phyloP scores from a whole-genome alignment of 1,140 invertebrate species.

The Calycopis cecrops region DNA sequence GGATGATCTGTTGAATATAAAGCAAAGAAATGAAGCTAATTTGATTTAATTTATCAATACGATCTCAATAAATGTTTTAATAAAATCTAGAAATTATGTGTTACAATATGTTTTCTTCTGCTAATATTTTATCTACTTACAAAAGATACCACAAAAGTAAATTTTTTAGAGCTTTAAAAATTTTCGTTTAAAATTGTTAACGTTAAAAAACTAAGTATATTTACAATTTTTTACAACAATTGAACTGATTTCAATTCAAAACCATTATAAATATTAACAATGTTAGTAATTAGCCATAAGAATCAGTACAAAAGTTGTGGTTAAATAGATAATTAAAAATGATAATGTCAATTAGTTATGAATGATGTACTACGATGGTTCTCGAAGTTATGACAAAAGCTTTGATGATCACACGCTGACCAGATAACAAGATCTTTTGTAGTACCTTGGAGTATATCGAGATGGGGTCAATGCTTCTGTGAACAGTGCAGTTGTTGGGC shows the following conservation, averaged over 20 bases:
- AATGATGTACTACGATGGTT: constrained; percentile 22
- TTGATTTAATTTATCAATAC: constrained; percentile 10
- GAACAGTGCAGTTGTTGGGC: constrained; percentile 65
- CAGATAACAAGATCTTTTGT: constrained; percentile 64
- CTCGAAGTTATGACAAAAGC: constrained; percentile 42
- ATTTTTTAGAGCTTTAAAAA: constrained; percentile 15
- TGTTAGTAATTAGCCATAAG: constrained; percentile 10
- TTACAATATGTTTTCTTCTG: constrained; percentile 11
- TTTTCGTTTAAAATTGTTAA: neutral
- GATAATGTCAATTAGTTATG: constrained; percentile 12
- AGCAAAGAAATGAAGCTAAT: constrained; percentile 67
- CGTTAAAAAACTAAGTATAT: neutral
- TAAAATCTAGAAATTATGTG: constrained; percentile 19
- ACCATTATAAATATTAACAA: constrained; percentile 7
- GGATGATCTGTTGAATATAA: constrained; percentile 76
- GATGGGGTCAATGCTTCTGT: constrained; percentile 68
- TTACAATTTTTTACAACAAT: constrained; percentile 10
- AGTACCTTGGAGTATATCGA: constrained; percentile 76
- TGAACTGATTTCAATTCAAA: constrained; percentile 9
- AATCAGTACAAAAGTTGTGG: constrained; percentile 17
- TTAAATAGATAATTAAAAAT: constrained; percentile 15
- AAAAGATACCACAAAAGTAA: constrained; percentile 69
- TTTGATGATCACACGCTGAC: constrained; percentile 36
- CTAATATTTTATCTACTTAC: constrained; percentile 5
- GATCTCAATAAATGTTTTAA: constrained; percentile 2